These are phyloP conservation scores for Oreortyx pictus DNA, from an alignment of 2,797 vertebrate species.

Conservation along the genomic window DNA sequence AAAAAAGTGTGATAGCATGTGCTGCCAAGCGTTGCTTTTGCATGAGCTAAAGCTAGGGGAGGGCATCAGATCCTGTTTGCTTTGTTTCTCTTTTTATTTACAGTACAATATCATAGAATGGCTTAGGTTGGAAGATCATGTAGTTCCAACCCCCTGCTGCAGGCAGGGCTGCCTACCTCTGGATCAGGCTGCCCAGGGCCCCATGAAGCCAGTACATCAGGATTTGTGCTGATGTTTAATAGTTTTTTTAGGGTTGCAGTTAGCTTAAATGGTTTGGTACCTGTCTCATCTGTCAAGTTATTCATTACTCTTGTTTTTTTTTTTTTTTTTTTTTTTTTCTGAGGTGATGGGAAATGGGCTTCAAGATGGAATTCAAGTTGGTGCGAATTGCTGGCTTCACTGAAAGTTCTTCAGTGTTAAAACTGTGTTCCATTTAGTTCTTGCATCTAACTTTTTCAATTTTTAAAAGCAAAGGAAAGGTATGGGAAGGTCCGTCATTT, in stretches of 20 bases:
- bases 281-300: not conserved
- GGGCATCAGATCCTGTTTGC: not conserved
- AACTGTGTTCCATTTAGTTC: not conserved
- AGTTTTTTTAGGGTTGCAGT: not conserved
- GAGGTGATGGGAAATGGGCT: not conserved
- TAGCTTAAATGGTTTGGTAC: not conserved
- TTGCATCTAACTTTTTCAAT: not conserved
- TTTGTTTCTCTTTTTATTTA: not conserved
- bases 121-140: too few species aligned
- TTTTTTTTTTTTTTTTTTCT: not conserved
- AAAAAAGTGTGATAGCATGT: not conserved
- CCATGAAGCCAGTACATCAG: not conserved
- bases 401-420: not conserved
- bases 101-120: not conserved
- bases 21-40: not conserved
- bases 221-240: slow-evolving; percentile 3
- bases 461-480: not conserved
- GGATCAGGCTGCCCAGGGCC: too few species aligned
- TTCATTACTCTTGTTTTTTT: not conserved
- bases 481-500: not conserved
- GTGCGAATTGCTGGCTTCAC: not conserved
- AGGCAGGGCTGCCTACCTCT: too few species aligned
- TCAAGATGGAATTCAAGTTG: not conserved
- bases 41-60: not conserved
- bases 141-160: too few species aligned